These are phyloP conservation scores for Halichoeres trimaculatus DNA, from an alignment of 2,113 vertebrate species.

Conservation along the genomic window DNA sequence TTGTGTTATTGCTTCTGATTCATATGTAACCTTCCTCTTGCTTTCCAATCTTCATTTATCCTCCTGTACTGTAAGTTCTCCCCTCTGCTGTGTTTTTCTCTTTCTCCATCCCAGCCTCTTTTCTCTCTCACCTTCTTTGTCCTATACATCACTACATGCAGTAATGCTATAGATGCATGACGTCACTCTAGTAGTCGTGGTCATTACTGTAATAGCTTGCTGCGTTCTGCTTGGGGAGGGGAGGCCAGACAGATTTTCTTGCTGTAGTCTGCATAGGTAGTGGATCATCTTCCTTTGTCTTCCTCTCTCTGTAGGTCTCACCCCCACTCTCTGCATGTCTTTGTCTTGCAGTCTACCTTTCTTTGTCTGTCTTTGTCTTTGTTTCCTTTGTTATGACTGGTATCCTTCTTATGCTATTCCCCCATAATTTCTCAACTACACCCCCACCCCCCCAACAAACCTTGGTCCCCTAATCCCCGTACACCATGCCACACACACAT, in stretches of 20 bases:
- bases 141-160: constrained; percentile 58
- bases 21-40: neutral
- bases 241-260: constrained; percentile 53
- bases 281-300: constrained; percentile 71
- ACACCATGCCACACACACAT: constrained; percentile 13
- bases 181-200: constrained; percentile 64
- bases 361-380: constrained; percentile 52
- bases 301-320: constrained; percentile 18
- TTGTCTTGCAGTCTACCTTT: constrained; percentile 55
- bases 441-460: neutral
- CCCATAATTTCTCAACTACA: neutral
- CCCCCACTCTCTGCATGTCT: constrained; percentile 41
- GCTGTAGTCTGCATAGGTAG: constrained; percentile 63
- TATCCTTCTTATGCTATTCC: constrained; percentile 5
- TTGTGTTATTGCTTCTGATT: constrained; percentile 62
- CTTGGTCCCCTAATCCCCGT: constrained; percentile 39
- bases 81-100: neutral
- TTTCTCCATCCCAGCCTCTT: constrained; percentile 12
- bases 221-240: constrained; percentile 47
- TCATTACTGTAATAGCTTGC: constrained; percentile 74
- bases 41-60: neutral
- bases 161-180: constrained; percentile 74
- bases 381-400: constrained; percentile 37
- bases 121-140: constrained; percentile 66
- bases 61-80: neutral